Evolutionary conservation across 1,140 invertebrate genomes (phyloP), one percentile per base, ranked within the genome.

Genomic region (Geopemphigus sp.): DNA sequence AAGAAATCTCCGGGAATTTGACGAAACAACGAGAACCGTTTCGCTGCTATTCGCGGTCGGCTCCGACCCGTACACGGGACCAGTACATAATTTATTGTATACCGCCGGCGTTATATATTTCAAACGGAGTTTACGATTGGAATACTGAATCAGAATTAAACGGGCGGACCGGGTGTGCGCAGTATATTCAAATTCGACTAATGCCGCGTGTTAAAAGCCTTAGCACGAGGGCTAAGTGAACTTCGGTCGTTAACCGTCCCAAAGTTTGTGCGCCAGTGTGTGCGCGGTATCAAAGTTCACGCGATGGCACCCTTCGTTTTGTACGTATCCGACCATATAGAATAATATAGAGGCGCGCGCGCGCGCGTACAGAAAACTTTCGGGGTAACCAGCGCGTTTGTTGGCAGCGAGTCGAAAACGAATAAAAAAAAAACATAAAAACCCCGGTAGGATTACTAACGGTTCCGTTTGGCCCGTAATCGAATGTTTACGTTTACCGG

Each of bases 181-280:
- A 54, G 73, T 59, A 59, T 32, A 76, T 76, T 76, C 12, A 76
- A 76, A 76, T 76, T 76, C 29, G n/a, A 45, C 54, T 76, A 45
- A 76, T 61, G 32, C n/a, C 29, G 32, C 6, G 24, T 76, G 56
- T 47, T 76, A 59, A 74, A 74, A 59, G 72, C 54, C 54, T 2
- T 24, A 56, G 14, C 17, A 39, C 32, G 15, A 50, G 22, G n/a
- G 24, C 45, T 50, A 17, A 26, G 56, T 59, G 73, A 76, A 76
- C 73, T 76, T 61, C 24, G 8, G 73, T 76, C 73, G 73, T 74
- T 76, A 76, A 76, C 56, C 32, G 32, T 57, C 15, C 32, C 11
- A 24, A 57, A 76, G 32, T 45, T 76, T 57, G 22, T 26, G 47
- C 19, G 56, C 19, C 6, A 1, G 70, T 12, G 5, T 12, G 5